Base-by-base conservation (phyloP, 2,113 vertebrate species). In the Nothocercus nigrocapillus region DNA sequence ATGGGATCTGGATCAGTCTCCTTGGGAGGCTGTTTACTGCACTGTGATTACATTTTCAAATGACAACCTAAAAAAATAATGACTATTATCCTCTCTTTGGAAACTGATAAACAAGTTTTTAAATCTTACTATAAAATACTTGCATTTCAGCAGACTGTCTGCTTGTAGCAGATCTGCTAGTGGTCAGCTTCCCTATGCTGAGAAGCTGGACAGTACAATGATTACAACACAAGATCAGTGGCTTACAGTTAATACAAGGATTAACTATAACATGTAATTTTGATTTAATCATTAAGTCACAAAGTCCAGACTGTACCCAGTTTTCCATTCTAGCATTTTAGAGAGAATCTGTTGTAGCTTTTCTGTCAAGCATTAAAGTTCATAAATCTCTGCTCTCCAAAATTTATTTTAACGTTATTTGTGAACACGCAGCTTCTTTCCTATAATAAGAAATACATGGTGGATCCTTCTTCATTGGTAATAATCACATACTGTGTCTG, bases 21-120 rank as follows among this genome's bases (percentile, higher is more conserved):
- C 78, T 56, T 78, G 91, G 85, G 73, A 95, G 85, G 73, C 88
- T 94, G 85, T 95, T 95, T 94, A 92, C 88, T 91, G 76, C 15
- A 68, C 68, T 81, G 53, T 77, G 91, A 95, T 91, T 94, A 95
- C 61, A 93, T 96, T 95, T 95, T 85, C 51, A 95, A 95, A 78
- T 84, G 56, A 95, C 88, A 90, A 78, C 56, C 51, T 93, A 72
- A 93, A 64, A 64, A 85, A 96, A 93, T 70, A 95, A 95, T 61
- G 58, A 88, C 80, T 88, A 64, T 72, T 91, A 77, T 88, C n/a
- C 67, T 88, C 82, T 53, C 92, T 93, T 25, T 72, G 68, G 88
- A 97, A 88, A 76, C 76, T 75, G 64, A 90, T 92, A 89, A 91
- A 95, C 81, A 94, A 95, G 34, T 78, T 91, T 83, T 81, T 81